Conservation (phyloP, 2,888 invertebrate genomes). For the Rhorus exstirpatorius region DNA sequence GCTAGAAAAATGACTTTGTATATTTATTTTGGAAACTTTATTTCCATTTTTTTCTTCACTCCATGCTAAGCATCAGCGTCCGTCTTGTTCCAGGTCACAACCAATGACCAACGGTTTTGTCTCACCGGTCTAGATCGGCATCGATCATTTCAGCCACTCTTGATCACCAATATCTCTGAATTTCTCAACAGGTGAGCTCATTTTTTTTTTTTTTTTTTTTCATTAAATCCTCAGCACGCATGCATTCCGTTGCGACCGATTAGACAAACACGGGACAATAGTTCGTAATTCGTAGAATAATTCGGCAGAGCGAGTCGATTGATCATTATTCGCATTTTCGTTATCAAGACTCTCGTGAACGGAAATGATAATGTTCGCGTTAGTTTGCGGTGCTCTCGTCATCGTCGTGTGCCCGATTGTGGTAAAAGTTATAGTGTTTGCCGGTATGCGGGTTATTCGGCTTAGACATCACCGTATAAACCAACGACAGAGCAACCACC, state of each 20-base stretch:
- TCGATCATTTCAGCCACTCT: conserved; percentile 20
- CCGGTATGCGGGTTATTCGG: conserved; percentile 79
- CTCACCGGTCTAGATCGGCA: conserved; percentile 89
- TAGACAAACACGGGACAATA: conserved; percentile 6
- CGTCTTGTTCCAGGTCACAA: conserved; percentile 89
- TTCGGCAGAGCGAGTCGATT: conserved; percentile 79
- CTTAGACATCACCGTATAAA: conserved; percentile 56
- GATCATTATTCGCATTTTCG: conserved; percentile 72
- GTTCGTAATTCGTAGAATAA: conserved; percentile 79
- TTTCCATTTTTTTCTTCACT: no score
- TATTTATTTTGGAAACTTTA: no score
- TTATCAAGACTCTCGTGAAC: conserved; percentile 67
- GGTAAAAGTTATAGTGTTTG: conserved; percentile 19
- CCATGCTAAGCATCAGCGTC: no score
- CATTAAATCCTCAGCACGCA: conserved; percentile 69
- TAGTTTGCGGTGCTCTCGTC: conserved; percentile 40
- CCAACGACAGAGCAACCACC: conserved; percentile 46
- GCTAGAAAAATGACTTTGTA: no score
- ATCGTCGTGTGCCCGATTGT: conserved; percentile 6
- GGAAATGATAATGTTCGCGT: conserved; percentile 82
- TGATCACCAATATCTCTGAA: conserved; percentile 48
- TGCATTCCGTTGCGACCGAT: conserved; percentile 1
- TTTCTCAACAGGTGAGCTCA: conserved; percentile 68
- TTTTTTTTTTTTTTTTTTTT: conserved; percentile 12
- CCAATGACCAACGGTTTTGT: conserved; percentile 91